Base-by-base conservation (phyloP, 2,888 invertebrate species). In the Ectobius pallidus region DNA sequence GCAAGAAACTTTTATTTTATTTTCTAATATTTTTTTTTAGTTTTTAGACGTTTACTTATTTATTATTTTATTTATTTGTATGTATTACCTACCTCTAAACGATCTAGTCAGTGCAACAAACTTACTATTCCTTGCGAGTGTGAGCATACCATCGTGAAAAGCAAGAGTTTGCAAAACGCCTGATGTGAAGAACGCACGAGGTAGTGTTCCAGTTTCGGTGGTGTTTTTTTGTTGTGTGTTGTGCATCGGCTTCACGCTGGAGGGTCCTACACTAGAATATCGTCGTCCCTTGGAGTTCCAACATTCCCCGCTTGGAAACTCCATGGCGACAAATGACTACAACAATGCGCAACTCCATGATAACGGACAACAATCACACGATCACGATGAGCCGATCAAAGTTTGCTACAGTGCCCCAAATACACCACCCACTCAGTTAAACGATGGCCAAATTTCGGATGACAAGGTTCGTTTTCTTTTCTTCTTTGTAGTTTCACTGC, bases 221-320 rank as follows among this genome's bases (percentile, higher is more conserved):
- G 58, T 58, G 58, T 58, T 58, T 58, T 58, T 58, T 58, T 58
- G n/a, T 58, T 25, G n/a, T 52, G 69, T 69, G 62, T 34, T 44
- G 42, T 65, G 46, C 44, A 63, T 32, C 62, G 25, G 71, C 71
- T 34, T 73, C 80, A 85, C 79, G 77, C 87, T 87, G 87, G 87
- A 87, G 81, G 86, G 86, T 76, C 84, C 87, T 75, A 82, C 86
- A 70, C 85, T 87, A 81, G 87, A 87, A 79, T 87, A 87, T 78
- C 85, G 87, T 73, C 87, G 87, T 79, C 58, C 69, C 20, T 81
- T 80, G 80, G 81, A 75, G 74, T 75, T 73, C 73, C 74, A 73
- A 70, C 74, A 74, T 67, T 74, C 75, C 14, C 75, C 75, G 58
- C 74, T 75, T 71, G 75, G 74, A 65, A 73, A 58, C 61, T 69